These are phyloP conservation scores for Drosophila leonis DNA, from an alignment of 2,888 invertebrate species.

Conservation along the genomic window DNA sequence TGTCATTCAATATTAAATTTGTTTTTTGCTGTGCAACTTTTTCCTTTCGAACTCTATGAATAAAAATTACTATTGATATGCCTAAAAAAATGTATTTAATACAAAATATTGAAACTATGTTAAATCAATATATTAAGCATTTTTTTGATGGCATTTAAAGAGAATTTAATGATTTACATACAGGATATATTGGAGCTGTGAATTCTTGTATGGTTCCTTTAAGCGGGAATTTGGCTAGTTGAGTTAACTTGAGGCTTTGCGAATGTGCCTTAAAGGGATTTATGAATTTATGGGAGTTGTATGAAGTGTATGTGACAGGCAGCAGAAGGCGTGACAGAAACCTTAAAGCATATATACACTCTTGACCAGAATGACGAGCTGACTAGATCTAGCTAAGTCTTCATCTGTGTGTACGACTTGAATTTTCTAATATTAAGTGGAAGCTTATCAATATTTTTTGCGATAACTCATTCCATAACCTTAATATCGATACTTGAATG, in stretches of 20 bases:
- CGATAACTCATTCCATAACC: neutral
- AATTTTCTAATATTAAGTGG: too few relatives aligned
- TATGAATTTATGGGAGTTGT: too few relatives aligned
- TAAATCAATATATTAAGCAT: neutral
- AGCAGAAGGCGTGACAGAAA: too few relatives aligned
- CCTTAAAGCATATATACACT: too few relatives aligned
- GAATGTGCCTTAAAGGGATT: too few relatives aligned
- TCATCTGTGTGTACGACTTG: too few relatives aligned
- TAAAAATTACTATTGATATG: neutral
- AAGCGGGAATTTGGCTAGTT: neutral
- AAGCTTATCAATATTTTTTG: neutral
- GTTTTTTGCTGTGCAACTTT: neutral
- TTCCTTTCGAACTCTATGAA: neutral
- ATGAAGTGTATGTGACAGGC: too few relatives aligned
- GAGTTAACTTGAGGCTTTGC: too few relatives aligned
- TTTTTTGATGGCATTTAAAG: neutral
- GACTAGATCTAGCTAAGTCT: too few relatives aligned
- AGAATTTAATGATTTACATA: neutral
- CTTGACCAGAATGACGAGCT: too few relatives aligned
- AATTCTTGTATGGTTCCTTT: neutral
- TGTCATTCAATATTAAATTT: constrained; percentile 13
- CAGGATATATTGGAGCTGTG: neutral
- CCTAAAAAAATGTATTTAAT: neutral
- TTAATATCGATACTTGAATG: neutral
- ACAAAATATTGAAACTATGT: neutral